A percentile compares a stretch with the other conserved stretches of the same genome.
Conservation (phyloP, 1,140 invertebrate species). For the Laodelphax striatellus region DNA sequence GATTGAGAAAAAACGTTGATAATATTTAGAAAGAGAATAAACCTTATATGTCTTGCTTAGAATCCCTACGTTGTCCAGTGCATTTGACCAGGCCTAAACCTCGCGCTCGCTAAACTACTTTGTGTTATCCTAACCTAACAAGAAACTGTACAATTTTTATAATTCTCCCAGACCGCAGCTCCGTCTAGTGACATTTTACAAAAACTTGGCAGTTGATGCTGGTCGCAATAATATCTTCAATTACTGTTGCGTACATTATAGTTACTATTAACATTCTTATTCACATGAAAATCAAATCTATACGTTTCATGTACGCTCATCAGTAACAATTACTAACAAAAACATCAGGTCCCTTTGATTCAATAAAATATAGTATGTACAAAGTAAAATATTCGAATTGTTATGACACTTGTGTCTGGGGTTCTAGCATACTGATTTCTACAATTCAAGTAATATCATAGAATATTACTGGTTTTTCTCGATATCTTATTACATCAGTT, state of each 20-base stretch:
- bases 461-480: no score
- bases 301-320: background rate
- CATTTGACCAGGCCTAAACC: no score
- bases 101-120: no score
- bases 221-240: constrained; percentile 11
- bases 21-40: no score
- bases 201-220: constrained; percentile 16
- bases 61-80: no score
- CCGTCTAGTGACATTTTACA: constrained; percentile 13
- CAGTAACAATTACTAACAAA: constrained; percentile 10
- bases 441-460: background rate
- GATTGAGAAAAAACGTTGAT: no score
- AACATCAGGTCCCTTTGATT: constrained; percentile 13
- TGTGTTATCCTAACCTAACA: constrained; percentile 5
- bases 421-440: background rate
- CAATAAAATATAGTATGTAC: constrained; percentile 9
- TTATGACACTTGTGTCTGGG: no score
- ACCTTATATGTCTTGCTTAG: no score
- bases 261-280: no score
- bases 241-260: constrained; percentile 10
- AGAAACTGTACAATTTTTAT: constrained; percentile 8
- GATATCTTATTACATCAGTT: no score
- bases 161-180: constrained; percentile 2
- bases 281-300: background rate
- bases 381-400: background rate